Conservation (phyloP, 2,797 vertebrate genomes). For the Sebastes miniatus region DNA sequence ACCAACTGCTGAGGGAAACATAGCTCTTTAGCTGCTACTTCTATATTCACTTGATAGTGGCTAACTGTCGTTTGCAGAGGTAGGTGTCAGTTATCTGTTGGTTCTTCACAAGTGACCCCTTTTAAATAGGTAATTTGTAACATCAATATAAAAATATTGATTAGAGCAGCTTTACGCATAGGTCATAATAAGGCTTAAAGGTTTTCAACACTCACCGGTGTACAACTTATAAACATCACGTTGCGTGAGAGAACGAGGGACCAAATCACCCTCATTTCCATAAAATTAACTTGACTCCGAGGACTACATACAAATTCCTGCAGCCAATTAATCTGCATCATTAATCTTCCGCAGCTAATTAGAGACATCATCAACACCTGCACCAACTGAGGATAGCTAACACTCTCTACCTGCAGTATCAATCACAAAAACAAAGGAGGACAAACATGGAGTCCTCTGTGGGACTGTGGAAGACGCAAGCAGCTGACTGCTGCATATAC, state of each 20-base stretch:
- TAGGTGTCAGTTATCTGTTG: background rate
- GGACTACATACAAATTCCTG: constrained; percentile 1
- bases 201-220: background rate
- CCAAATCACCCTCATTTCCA: constrained; percentile 27
- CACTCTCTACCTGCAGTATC: constrained; percentile 32
- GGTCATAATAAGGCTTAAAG: background rate
- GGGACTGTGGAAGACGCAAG: constrained; percentile 19
- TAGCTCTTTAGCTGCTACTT: background rate
- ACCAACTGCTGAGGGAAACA: background rate
- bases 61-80: background rate
- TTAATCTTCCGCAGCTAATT: constrained; percentile 64
- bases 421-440: constrained; percentile 43
- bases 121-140: background rate
- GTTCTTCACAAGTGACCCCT: background rate
- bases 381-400: constrained; percentile 25
- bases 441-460: constrained; percentile 27
- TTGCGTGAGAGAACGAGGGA: background rate
- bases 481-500: constrained; percentile 34
- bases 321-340: constrained; percentile 43
- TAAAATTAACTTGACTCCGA: constrained; percentile 25
- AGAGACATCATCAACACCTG: constrained; percentile 44
- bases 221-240: background rate
- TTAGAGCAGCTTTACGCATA: background rate
- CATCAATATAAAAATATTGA: background rate
- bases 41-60: background rate